Evolutionary conservation across 2,797 vertebrate species (phyloP), one percentile per base, ranked within the genome.

Genomic region (Pygocentrus nattereri): DNA sequence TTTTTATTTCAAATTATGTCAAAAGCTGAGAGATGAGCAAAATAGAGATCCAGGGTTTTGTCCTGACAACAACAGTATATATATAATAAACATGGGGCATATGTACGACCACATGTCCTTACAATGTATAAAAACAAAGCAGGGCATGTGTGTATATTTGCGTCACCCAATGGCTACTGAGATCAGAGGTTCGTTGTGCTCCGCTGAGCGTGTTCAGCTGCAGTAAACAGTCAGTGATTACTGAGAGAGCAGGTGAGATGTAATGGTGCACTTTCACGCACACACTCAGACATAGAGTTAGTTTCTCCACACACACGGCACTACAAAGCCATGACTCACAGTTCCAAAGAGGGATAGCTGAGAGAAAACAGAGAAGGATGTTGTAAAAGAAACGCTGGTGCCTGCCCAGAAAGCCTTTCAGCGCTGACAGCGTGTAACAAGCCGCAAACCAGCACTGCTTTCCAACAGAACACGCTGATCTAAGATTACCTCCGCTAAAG

Each of bases 401-500:
- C 74, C 69, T 83, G 67, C 76, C 81, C 81, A 83, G 75, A 83
- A 85, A 82, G 65, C 54, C 70, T 44, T 78, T 84, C 44, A 65
- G 82, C 30, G 84, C 74, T 85, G 84, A 87, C 82, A 87, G 86
- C 81, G 69, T 76, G 74, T 87, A 84, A 87, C 82, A 87, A 85
- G 84, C 84, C 77, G 64, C 84, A 84, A 87, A 87, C 78, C 82
- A 65, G 71, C n/a, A 31, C 69, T 68, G 83, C 61, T 83, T 72
- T 85, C 82, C 81, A 87, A 71, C 76, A 74, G 75, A 81, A 87
- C 78, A 68, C n/a, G 56, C 84, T 84, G 74, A 80, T 85, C 86
- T 87, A 83, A 74, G 61, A 74, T 87, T 84, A 85, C 84, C 61
- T n/a, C 82, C 41, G 34, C 82, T 85, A 68, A 87, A 85, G 80